Base-by-base conservation (phyloP, 2,797 vertebrate genomes). In the Tragopan temminckii region DNA sequence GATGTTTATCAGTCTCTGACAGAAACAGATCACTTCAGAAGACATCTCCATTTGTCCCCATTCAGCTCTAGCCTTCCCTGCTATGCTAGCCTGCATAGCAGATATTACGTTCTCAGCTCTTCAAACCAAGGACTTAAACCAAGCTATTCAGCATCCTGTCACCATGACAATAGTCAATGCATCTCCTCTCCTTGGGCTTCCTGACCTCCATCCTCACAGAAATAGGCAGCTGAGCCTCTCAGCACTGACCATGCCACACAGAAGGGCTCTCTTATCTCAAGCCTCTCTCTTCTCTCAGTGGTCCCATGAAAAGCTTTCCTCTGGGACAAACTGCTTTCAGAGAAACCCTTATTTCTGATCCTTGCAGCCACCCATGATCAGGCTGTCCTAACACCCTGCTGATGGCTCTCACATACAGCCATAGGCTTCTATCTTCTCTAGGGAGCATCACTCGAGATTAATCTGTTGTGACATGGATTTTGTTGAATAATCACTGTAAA, bases 401-500 rank as follows among this genome's bases (percentile, higher is more conserved):
- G 77, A 74, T 80, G 3, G 2, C 31, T n/a, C 21, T 62, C 61
- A 70, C 1, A 1, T 9, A 58, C 16, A 20, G 15, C 55, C 55
- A 0, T 0, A 62, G 69, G 85, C 59, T 10, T 88, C 80, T 75
- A 53, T 23, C 53, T 86, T 13, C 61, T 76, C 38, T 38, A 31
- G 43, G 25, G 15, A 88, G 38, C 57, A 79, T 72, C 38, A n/a
- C 29, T 82, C 72, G 79, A 90, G 82, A 93, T 78, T 33, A 70
- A 94, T 87, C 62, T 83, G 63, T 42, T 36, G 27, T 90, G 83
- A 71, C 66, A 68, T 1, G 7, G 76, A 74, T 76, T 82, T 83
- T 81, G 59, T 80, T 95, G 89, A 79, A 82, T 96, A 93, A 85
- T 23, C 85, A 27, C 78, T 83, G 52, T 63, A 68, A 92, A 91